Percentiles rank a stretch among this genome's conserved stretches.
These are phyloP conservation scores for Harpalus rufipes DNA, from an alignment of 2,888 invertebrate genomes.

Conservation along the genomic window DNA sequence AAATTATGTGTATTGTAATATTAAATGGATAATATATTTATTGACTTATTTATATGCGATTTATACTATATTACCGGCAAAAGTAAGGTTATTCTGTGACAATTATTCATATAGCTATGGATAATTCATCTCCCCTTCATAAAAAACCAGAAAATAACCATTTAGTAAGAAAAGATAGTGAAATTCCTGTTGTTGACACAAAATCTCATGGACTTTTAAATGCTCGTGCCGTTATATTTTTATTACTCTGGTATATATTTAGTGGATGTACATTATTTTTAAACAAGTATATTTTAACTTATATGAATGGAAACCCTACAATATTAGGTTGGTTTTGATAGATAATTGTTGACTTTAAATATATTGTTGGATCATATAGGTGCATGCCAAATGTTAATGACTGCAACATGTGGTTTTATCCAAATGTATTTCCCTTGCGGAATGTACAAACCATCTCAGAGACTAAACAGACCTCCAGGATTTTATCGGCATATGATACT, in stretches of 20 bases:
- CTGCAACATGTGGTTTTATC: conserved; percentile 85
- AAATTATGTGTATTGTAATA: conserved; percentile 20
- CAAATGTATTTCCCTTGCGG: conserved; percentile 87
- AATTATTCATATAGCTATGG: conserved; percentile 65
- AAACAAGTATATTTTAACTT: conserved; percentile 88
- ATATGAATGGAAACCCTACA: conserved; percentile 86
- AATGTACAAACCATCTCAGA: conserved; percentile 82
- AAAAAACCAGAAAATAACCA: conserved; percentile 68
- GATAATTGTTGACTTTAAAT: conserved; percentile 56
- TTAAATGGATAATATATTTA: conserved; percentile 48
- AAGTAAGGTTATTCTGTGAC: conserved; percentile 57
- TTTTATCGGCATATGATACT: conserved; percentile 87
- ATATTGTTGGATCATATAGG: conserved; percentile 77
- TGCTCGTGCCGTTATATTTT: conserved; percentile 81
- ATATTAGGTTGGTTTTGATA: conserved; percentile 81
- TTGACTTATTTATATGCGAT: conserved; percentile 10
- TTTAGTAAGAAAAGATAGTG: conserved; percentile 68
- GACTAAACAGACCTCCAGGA: conserved; percentile 82
- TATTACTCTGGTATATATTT: conserved; percentile 87
- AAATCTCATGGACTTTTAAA: conserved; percentile 78
- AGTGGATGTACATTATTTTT: conserved; percentile 88
- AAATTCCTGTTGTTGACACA: conserved; percentile 63
- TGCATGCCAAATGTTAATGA: conserved; percentile 87
- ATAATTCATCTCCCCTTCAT: conserved; percentile 68
- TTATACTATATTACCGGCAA: conserved; percentile 28